phyloP scores from a whole-genome alignment of 2,797 vertebrate genomes.

The Choloepus didactylus region DNA sequence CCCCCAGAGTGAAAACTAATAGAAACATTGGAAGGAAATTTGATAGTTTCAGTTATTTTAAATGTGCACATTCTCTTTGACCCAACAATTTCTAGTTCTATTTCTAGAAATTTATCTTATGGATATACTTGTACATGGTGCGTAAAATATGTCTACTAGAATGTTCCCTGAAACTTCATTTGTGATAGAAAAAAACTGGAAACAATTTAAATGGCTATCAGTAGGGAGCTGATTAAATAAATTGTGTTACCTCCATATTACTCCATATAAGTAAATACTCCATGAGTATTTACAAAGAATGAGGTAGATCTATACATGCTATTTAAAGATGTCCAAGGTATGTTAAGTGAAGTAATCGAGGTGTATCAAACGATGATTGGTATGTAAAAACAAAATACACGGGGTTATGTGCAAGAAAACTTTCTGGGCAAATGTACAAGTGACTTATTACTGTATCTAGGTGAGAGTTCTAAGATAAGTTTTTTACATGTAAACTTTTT shows the following conservation, averaged over 20 bases:
- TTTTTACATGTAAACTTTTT: not conserved
- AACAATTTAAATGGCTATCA: not conserved
- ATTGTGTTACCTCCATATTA: not conserved
- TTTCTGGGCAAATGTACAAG: not conserved
- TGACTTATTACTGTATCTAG: not conserved
- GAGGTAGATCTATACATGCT: not conserved
- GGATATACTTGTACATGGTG: not conserved
- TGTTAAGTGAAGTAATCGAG: slow-evolving; percentile 29
- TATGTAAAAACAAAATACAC: not conserved
- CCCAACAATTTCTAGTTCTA: not conserved
- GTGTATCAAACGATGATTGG: not conserved
- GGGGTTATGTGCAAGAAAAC: not conserved
- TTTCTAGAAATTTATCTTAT: slow-evolving; percentile 3
- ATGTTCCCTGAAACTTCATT: slow-evolving; percentile 4
- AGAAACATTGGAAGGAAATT: slow-evolving; percentile 2
- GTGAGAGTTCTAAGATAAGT: not conserved
- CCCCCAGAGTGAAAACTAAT: not conserved
- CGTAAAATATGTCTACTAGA: not conserved
- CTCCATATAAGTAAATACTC: not conserved
- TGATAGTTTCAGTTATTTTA: not conserved
- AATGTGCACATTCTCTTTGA: not conserved
- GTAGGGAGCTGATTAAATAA: not conserved
- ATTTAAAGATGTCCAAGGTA: slow-evolving; percentile 1
- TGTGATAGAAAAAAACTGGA: slow-evolving; percentile 14
- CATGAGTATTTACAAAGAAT: slow-evolving; percentile 25